A percentile compares a stretch with the other conserved stretches of the same genome.
These are phyloP conservation scores for Sialia sialis DNA, from an alignment of 2,113 vertebrate species.

Conservation along the genomic window DNA sequence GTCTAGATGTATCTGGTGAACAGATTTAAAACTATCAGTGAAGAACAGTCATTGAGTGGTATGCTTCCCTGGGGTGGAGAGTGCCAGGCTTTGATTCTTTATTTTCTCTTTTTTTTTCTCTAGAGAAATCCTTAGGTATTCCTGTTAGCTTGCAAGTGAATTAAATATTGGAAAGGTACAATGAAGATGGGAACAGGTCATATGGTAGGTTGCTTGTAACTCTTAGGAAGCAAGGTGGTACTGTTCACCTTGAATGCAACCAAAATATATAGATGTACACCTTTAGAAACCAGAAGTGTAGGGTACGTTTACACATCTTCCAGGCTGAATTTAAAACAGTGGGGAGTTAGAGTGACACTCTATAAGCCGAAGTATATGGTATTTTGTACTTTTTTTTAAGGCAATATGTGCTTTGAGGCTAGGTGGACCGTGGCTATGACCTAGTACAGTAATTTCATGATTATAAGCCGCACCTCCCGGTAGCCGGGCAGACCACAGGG, in stretches of 20 bases:
- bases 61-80: background rate
- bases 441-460: too few relatives aligned
- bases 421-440: fast-evolving
- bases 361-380: background rate
- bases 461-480: too few relatives aligned
- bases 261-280: background rate
- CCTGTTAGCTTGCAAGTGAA: background rate
- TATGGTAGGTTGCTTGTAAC: background rate
- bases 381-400: background rate
- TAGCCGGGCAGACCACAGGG: too few relatives aligned
- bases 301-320: background rate
- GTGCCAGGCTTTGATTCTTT: background rate
- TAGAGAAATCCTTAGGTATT: background rate
- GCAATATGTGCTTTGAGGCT: background rate
- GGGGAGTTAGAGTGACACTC: background rate
- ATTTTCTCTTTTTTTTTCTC: background rate
- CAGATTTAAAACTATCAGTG: background rate
- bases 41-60: background rate
- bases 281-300: background rate
- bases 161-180: background rate
- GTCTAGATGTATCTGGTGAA: background rate
- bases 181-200: background rate
- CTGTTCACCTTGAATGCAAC: background rate
- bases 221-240: background rate
- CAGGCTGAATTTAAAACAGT: background rate